phyloP scores from a whole-genome alignment of 2,888 invertebrate species.

The Tetropium fuscum region DNA sequence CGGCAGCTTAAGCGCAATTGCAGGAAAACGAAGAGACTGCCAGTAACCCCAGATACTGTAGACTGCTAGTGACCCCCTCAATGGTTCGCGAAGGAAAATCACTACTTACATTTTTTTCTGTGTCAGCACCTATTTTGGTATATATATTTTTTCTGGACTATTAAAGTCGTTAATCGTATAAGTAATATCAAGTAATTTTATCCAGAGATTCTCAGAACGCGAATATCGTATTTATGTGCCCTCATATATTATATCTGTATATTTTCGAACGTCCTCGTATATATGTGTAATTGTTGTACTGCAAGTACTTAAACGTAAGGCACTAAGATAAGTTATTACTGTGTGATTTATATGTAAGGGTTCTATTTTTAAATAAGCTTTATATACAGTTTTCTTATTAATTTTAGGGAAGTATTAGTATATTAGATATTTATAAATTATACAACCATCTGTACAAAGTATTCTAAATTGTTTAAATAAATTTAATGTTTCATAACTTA shows the following conservation, averaged over 20 bases:
- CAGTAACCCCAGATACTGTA: no score
- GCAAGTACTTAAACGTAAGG: constrained; percentile 45
- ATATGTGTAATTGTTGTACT: constrained; percentile 36
- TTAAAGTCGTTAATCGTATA: no score
- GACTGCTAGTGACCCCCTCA: no score
- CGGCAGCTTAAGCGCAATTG: no score
- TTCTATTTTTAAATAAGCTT: constrained; percentile 45
- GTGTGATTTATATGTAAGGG: constrained; percentile 45
- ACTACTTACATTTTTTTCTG: no score
- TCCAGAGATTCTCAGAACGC: no score
- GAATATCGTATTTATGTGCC: no score
- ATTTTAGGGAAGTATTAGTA: constrained; percentile 32
- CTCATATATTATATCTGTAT: constrained; percentile 29
- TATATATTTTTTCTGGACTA: no score
- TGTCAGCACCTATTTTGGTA: no score
- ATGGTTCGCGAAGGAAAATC: no score
- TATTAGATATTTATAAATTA: constrained; percentile 43
- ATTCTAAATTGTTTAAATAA: constrained; percentile 44
- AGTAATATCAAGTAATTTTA: no score
- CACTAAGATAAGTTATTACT: constrained; percentile 42
- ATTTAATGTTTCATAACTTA: constrained; percentile 37
- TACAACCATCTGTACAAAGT: constrained; percentile 44
- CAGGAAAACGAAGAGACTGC: no score
- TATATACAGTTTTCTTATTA: constrained; percentile 43
- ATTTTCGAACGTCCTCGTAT: constrained; percentile 10